phyloP scores from a whole-genome alignment of 1,140 invertebrate species.

The Aphelenchoides avenae region DNA sequence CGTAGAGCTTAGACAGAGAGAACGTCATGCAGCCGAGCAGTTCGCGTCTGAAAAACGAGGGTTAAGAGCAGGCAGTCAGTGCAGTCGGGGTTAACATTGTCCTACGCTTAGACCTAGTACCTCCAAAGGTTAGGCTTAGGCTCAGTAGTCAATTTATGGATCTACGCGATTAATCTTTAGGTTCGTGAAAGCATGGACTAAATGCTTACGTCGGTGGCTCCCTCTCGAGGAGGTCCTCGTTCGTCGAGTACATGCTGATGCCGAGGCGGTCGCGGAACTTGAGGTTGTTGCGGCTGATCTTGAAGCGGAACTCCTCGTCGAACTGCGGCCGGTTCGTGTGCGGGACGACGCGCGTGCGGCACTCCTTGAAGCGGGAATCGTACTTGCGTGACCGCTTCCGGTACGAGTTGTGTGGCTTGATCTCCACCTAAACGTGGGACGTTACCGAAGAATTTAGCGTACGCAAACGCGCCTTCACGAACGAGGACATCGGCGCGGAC shows the following conservation, averaged over 20 bases:
- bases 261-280: conserved; percentile 24
- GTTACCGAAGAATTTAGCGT: neutral
- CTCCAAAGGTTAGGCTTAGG: no score
- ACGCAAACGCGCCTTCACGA: conserved; percentile 8
- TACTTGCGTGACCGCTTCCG: conserved; percentile 31
- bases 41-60: conserved; percentile 20
- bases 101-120: no score
- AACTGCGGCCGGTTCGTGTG: conserved; percentile 25
- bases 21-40: conserved; percentile 29
- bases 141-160: no score
- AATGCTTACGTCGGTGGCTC: conserved; percentile 15
- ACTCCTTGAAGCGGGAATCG: conserved; percentile 4
- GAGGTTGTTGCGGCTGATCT: conserved; percentile 9
- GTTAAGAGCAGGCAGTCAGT: neutral
- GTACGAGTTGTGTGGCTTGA: conserved; percentile 8
- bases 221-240: neutral
- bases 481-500: conserved; percentile 21
- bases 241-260: conserved; percentile 13
- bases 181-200: no score
- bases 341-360: conserved; percentile 10
- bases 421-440: conserved; percentile 13
- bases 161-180: no score
- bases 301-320: conserved; percentile 26
- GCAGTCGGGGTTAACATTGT: no score
- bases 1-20: conserved; percentile 22